These are phyloP conservation scores for Eptesicus fuscus DNA, from an alignment of 2,113 vertebrate genomes.

Conservation along the genomic window DNA sequence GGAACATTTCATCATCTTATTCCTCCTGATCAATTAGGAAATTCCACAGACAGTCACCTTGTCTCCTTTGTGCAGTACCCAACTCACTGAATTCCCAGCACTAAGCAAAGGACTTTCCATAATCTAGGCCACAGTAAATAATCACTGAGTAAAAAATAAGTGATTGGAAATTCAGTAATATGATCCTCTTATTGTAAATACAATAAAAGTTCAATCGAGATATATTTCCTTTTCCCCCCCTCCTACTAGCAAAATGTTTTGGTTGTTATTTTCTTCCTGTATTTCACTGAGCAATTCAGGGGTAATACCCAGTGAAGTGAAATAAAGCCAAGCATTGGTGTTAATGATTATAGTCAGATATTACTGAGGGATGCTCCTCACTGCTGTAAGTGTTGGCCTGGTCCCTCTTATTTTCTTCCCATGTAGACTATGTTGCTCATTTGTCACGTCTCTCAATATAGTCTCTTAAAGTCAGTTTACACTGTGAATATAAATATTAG, in stretches of 20 bases:
- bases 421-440: not conserved
- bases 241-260: not conserved
- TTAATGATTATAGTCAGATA: constrained; percentile 2
- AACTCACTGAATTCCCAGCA: not conserved
- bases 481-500: constrained; percentile 9
- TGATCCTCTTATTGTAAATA: not conserved
- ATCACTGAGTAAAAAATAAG: constrained; percentile 8
- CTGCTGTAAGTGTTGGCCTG: not conserved
- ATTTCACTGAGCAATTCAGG: not conserved
- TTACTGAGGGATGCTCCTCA: not conserved
- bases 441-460: not conserved
- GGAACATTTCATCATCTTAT: not conserved
- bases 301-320: not conserved
- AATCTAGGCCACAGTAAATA: not conserved
- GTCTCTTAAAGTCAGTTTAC: not conserved
- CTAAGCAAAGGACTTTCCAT: not conserved
- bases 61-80: not conserved
- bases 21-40: not conserved
- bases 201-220: not conserved
- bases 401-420: not conserved
- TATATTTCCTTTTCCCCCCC: not conserved
- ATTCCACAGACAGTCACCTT: not conserved
- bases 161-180: not conserved
- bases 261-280: not conserved
- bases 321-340: not conserved